These are phyloP conservation scores for Fundulus diaphanus DNA, from an alignment of 2,797 vertebrate species.

Conservation along the genomic window DNA sequence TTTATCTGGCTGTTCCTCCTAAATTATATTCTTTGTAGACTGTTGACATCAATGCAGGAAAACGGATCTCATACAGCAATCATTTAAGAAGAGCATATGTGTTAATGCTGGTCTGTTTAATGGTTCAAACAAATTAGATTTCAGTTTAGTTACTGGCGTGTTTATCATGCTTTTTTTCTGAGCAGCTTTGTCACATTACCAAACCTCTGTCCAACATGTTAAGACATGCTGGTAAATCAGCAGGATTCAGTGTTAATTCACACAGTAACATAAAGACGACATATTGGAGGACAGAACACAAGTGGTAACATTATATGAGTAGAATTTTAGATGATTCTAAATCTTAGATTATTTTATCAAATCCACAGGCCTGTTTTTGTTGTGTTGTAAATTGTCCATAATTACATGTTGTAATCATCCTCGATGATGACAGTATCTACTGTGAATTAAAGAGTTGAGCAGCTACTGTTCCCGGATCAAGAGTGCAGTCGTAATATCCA, in stretches of 20 bases:
- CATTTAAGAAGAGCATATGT: slow-evolving; percentile 74
- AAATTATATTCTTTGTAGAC: slow-evolving; percentile 52
- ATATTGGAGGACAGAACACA: slow-evolving; percentile 3
- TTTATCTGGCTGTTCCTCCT: slow-evolving; percentile 58
- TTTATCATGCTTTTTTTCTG: slow-evolving; percentile 63
- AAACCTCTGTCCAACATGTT: slow-evolving; percentile 29
- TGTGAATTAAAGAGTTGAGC: neutral
- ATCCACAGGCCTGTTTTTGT: neutral
- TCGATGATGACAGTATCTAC: neutral
- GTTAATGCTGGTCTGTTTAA: slow-evolving; percentile 68
- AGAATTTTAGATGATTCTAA: neutral
- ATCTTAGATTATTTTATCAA: neutral
- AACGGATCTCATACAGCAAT: slow-evolving; percentile 72
- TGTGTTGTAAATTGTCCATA: neutral
- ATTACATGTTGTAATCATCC: neutral
- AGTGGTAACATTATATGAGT: slow-evolving; percentile 26
- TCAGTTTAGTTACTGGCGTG: slow-evolving; percentile 58
- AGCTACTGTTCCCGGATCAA: neutral
- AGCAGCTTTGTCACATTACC: slow-evolving; percentile 65
- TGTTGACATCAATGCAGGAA: slow-evolving; percentile 63
- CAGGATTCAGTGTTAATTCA: neutral
- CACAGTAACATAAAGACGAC: neutral
- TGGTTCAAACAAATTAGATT: slow-evolving; percentile 71
- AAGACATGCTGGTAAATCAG: neutral
- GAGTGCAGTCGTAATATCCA: neutral